Base-by-base conservation (phyloP, 2,113 vertebrate species). In the Stegostoma tigrinum region DNA sequence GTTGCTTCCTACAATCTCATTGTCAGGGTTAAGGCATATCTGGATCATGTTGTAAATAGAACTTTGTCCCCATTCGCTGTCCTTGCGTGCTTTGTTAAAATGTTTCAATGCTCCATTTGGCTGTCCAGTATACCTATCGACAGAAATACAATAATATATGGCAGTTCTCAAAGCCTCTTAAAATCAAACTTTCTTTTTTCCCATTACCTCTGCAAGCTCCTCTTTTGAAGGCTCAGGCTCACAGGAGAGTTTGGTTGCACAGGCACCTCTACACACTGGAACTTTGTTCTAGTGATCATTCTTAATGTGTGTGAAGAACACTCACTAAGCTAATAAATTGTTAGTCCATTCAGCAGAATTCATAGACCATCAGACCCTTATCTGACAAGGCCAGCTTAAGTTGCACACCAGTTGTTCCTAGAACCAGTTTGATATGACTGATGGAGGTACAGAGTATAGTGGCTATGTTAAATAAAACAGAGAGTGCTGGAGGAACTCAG, bases 11-110 rank as follows among this genome's bases (percentile, higher is more conserved):
- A 98, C 34, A 5, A 97, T 96, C 95, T 98, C 97, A 0, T 97
- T 97, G 96, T 98, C 97, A 4, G 97, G 97, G 96, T 98, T 97
- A 34, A 98, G 97, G 80, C 97, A 97, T 96, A 98, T 97, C 45
- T 97, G 97, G 94, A 98, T 96, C 97, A 97, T 97, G 96, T 94
- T 96, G n/a, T 95, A 97, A 70, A 97, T 90, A 86, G 97, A 97
- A 8, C 86, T 96, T 90, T 96, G 97, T 45, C 97, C 97, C 97
- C 97, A 98, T 0, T 96, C 96, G 27, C 96, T 96, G 96, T 97
- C 97, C 89, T 97, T 97, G 61, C 97, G 96, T 1, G 97, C 97
- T 96, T 97, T 97, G 94, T 97, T 98, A 52, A 98, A 97, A 95
- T 97, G 97, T 66, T 95, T 97, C 91, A 98, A 96, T 34, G 97